A percentile compares a stretch with the other conserved stretches of the same genome.
Evolutionary conservation across 2,888 invertebrate genomes (phyloP).

Genomic region (Peribatodes rhomboidaria): DNA sequence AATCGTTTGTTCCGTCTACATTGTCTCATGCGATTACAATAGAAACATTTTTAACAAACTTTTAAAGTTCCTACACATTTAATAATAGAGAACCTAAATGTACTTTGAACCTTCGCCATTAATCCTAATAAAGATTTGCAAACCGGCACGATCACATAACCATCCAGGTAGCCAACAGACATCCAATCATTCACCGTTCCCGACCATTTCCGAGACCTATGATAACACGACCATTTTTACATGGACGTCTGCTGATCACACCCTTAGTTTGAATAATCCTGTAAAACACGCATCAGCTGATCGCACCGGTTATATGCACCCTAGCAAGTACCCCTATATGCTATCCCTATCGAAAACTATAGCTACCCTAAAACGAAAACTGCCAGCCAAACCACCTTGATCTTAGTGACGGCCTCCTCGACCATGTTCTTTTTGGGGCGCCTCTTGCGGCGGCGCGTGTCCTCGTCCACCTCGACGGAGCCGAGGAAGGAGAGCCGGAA

Average conservation of each 20-base stretch:
- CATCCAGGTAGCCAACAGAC: no score
- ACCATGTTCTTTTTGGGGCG: conserved; percentile 96
- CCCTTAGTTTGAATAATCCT: no score
- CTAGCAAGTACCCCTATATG: no score
- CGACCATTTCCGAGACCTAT: neutral
- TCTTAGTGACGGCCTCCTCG: conserved; percentile 94
- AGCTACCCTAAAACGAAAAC: conserved; percentile 39
- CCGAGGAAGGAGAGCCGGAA: conserved; percentile 94
- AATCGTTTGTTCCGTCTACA: no score
- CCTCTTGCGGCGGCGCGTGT: conserved; percentile 90
- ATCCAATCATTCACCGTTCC: neutral
- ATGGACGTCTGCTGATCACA: no score
- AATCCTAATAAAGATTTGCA: neutral
- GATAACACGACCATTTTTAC: no score
- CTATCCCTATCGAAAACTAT: neutral
- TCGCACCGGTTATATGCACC: neutral
- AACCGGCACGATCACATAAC: neutral
- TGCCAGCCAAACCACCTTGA: conserved; percentile 89
- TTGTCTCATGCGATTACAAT: no score
- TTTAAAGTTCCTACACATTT: no score
- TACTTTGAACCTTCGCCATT: no score
- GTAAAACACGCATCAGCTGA: no score
- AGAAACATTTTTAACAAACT: no score
- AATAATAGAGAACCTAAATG: no score
- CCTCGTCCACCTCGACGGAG: conserved; percentile 94